These are phyloP conservation scores for Erythrocebus patas DNA, from an alignment of 2,113 vertebrate genomes.

Conservation along the genomic window DNA sequence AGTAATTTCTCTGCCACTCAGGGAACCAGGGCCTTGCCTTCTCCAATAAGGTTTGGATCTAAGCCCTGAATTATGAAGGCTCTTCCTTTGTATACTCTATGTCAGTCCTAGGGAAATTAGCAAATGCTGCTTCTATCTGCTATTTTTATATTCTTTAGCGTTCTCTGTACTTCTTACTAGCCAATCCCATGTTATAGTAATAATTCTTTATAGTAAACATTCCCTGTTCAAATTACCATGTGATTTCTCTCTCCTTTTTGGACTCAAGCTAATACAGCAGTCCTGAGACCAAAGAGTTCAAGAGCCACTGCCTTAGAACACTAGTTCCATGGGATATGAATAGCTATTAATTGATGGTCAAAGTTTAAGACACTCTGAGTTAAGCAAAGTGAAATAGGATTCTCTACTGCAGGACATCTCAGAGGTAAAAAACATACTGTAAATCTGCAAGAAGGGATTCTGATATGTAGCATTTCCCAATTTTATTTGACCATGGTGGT, in stretches of 20 bases:
- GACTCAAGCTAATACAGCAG: not conserved
- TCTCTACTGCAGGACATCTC: not conserved
- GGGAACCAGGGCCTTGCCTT: not conserved
- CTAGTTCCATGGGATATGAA: not conserved
- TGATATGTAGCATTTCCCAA: not conserved
- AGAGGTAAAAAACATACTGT: not conserved
- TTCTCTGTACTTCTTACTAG: not conserved
- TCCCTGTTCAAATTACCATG: not conserved
- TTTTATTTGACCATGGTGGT: not conserved
- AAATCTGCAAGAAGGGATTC: not conserved
- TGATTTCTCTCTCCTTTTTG: not conserved
- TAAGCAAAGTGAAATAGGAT: not conserved
- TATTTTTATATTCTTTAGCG: not conserved
- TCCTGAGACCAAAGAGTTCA: not conserved
- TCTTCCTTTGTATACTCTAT: not conserved
- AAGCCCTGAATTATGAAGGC: not conserved
- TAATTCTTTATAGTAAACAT: not conserved
- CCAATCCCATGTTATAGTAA: not conserved
- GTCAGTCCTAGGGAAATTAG: no score
- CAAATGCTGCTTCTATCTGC: not conserved
- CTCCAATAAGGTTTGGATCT: not conserved
- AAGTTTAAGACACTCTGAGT: not conserved
- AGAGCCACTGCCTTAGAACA: not conserved
- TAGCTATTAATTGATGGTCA: not conserved
- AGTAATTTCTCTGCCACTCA: not conserved